Conservation (phyloP, 2,888 invertebrate species). For the Tenthredo mesomela region DNA sequence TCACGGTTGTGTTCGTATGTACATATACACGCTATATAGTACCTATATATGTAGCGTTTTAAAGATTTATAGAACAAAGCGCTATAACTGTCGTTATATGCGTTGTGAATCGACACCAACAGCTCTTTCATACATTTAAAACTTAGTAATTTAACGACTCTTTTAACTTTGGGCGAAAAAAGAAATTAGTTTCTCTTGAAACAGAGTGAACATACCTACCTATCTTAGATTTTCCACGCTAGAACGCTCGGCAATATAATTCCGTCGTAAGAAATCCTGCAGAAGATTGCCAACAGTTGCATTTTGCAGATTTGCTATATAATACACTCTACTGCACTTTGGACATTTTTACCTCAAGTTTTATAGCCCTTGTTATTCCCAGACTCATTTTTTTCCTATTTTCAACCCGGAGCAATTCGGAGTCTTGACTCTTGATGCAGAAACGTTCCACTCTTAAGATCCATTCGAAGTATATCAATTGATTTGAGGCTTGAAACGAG, state of each 20-base stretch:
- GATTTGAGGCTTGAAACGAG: background rate
- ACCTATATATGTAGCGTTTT: background rate
- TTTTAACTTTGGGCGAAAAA: background rate
- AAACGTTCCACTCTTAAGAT: background rate
- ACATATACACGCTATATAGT: background rate
- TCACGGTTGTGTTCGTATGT: background rate
- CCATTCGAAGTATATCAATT: background rate
- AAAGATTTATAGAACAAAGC: conserved; percentile 20
- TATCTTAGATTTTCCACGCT: conserved; percentile 25
- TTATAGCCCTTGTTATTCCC: background rate
- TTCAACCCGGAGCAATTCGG: background rate
- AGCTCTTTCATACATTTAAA: background rate
- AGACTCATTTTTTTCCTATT: background rate
- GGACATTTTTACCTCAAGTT: background rate
- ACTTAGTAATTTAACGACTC: background rate
- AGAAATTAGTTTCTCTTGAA: background rate
- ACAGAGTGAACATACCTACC: background rate
- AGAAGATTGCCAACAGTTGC: conserved; percentile 21
- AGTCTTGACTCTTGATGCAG: background rate
- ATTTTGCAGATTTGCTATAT: background rate
- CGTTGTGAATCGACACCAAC: conserved; percentile 8
- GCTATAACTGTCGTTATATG: background rate
- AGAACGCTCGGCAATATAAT: conserved; percentile 17
- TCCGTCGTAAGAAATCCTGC: background rate
- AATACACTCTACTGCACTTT: background rate